Conservation (phyloP, 2,113 vertebrate genomes). For the Oostethus manadensis region DNA sequence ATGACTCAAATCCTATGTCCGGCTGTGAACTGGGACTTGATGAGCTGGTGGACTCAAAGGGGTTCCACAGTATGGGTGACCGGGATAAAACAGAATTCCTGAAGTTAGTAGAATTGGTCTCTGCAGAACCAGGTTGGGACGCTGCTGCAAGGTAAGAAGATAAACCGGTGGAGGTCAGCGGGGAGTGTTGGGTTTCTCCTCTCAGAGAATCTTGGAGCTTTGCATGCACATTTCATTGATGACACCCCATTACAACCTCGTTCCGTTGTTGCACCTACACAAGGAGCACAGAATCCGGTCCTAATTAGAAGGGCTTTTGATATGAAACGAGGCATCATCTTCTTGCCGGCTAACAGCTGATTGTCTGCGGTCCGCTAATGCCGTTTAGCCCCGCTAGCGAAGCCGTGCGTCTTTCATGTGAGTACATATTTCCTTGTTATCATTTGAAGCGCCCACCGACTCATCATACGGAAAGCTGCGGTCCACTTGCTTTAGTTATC, state of each 20-base stretch:
- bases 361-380: slow-evolving; percentile 59
- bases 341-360: slow-evolving; percentile 58
- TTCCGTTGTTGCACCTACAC: slow-evolving; percentile 44
- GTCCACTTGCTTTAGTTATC: slow-evolving; percentile 54
- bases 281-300: slow-evolving; percentile 61
- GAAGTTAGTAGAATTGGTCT: too few relatives aligned
- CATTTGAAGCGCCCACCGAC: slow-evolving; percentile 60
- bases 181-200: neutral
- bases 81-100: too few relatives aligned
- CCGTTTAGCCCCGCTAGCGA: slow-evolving; percentile 51
- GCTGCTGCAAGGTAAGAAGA: slow-evolving; percentile 2
- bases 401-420: slow-evolving; percentile 62
- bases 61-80: too few relatives aligned
- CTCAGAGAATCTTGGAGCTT: neutral
- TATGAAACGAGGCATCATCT: slow-evolving; percentile 70
- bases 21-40: too few relatives aligned
- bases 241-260: slow-evolving; percentile 46
- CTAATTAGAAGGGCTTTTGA: slow-evolving; percentile 64
- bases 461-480: slow-evolving; percentile 64
- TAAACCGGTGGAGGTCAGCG: slow-evolving; percentile 6
- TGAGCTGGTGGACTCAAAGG: too few relatives aligned
- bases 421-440: slow-evolving; percentile 71
- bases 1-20: too few relatives aligned
- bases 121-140: too few relatives aligned
- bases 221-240: slow-evolving; percentile 36